These are phyloP conservation scores for Hylaea fasciaria DNA, from an alignment of 2,888 invertebrate species.

Conservation along the genomic window DNA sequence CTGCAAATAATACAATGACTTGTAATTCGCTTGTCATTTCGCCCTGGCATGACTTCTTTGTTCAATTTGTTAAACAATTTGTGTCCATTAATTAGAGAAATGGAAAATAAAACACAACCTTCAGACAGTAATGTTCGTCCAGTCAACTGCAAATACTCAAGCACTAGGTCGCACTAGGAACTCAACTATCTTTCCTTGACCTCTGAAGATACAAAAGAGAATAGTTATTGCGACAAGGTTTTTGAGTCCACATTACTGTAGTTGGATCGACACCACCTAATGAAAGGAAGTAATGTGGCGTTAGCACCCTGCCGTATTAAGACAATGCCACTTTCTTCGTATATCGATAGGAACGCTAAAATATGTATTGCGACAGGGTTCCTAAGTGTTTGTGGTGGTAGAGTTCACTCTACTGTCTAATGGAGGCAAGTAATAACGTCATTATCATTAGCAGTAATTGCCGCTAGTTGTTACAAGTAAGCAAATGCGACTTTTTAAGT, in stretches of 20 bases:
- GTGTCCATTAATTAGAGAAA: conserved; percentile 35
- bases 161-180: conserved; percentile 15
- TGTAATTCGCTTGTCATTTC: conserved; percentile 15
- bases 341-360: not conserved
- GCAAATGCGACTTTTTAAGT: conserved; percentile 43
- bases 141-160: conserved; percentile 10
- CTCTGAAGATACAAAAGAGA: not conserved
- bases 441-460: conserved; percentile 73
- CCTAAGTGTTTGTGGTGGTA: conserved; percentile 3
- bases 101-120: conserved; percentile 38
- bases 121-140: conserved; percentile 28
- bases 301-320: conserved; percentile 10
- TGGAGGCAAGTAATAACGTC: conserved; percentile 68
- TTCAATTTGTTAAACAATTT: conserved; percentile 29
- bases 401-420: conserved; percentile 47
- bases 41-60: conserved; percentile 26
- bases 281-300: not conserved
- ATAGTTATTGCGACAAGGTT: conserved; percentile 10
- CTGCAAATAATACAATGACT: not conserved
- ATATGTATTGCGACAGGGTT: conserved; percentile 16
- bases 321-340: not conserved
- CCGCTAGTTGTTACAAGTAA: conserved; percentile 48
- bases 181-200: not conserved
- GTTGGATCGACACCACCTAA: conserved; percentile 8
- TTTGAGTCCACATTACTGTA: not conserved